Base-by-base conservation (phyloP, 2,797 vertebrate species). In the Knipowitschia caucasica region DNA sequence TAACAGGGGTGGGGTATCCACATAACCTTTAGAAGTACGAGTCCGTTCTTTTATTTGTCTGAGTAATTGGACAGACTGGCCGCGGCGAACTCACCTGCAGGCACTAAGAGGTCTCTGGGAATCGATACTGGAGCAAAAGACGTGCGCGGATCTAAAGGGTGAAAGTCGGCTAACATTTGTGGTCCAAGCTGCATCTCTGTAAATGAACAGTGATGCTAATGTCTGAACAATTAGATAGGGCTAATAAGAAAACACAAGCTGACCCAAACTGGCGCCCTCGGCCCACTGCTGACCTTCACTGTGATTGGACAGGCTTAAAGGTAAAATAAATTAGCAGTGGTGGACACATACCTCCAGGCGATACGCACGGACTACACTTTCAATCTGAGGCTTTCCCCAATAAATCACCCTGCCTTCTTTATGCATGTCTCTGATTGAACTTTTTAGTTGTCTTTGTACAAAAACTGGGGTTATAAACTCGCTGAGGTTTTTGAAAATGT, bases 41-140 rank as follows among this genome's bases (percentile, higher is more conserved):
- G 54, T 73, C 23, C 39, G 54, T 51, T 75, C 40, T 15, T 24
- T 62, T 69, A 70, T 81, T 80, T 84, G 75, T 85, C 66, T 73
- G 20, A 18, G 57, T 83, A 84, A 84, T 82, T 84, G 75, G 75
- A 59, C 71, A 20, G 55, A 55, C 80, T n/a, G 73, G 72, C 82
- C 72, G 56, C 62, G 55, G 60, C 57, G 56, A 52, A 59, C 70
- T 76, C 69, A 73, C 67, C 80, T 57, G 18, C 20, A 53, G 64
- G 73, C 55, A 53, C 23, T 53, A 54, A 63, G 43, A 74, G 58
- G 75, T 74, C 56, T 40, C 43, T 31, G 64, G 51, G 51, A 82
- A 84, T 85, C 82, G 67, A 85, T 83, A 82, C 43, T 61, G 51
- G 53, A 55, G 70, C 38, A 17, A 1, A 62, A 49, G 34, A n/a